phyloP scores from a whole-genome alignment of 2,797 vertebrate species.

The Synaphobranchus kaupii region DNA sequence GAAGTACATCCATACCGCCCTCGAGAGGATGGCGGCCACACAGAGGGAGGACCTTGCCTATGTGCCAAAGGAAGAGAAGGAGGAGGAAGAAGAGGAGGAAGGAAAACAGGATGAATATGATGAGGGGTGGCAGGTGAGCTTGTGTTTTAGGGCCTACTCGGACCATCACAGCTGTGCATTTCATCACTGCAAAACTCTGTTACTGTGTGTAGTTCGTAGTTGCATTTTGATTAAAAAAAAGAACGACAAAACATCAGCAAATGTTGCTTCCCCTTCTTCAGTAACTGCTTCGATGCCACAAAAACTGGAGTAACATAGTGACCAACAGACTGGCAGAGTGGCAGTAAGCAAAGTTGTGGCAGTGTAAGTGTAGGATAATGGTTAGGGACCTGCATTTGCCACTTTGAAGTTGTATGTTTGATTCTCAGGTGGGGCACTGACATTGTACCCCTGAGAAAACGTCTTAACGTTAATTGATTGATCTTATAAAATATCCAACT shows the following conservation, averaged over 20 bases:
- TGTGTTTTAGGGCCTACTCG: background rate
- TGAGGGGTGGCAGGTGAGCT: slow-evolving; percentile 41
- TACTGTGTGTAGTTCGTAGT: background rate
- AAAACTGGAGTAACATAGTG: too few species aligned
- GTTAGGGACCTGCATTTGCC: too few species aligned
- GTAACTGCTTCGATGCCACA: background rate
- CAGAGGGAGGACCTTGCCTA: slow-evolving; percentile 30
- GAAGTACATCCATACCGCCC: slow-evolving; percentile 31
- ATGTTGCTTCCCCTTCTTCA: background rate
- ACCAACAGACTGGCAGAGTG: too few species aligned
- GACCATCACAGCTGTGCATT: background rate
- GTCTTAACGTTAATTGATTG: too few species aligned
- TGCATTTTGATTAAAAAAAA: too few species aligned
- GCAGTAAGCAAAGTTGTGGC: too few species aligned
- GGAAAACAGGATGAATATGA: background rate
- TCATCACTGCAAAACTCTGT: background rate
- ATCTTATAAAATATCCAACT: too few species aligned
- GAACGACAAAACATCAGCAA: too few species aligned
- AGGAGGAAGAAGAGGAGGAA: background rate
- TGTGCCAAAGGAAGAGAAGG: slow-evolving; percentile 12
- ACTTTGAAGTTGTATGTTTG: too few species aligned
- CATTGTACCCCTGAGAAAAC: too few species aligned
- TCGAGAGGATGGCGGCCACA: background rate
- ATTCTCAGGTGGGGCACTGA: too few species aligned
- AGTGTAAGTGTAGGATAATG: too few species aligned